A percentile compares a stretch with the other conserved stretches of the same genome.
phyloP scores from a whole-genome alignment of 2,113 vertebrate genomes.

The Daboia siamensis region DNA sequence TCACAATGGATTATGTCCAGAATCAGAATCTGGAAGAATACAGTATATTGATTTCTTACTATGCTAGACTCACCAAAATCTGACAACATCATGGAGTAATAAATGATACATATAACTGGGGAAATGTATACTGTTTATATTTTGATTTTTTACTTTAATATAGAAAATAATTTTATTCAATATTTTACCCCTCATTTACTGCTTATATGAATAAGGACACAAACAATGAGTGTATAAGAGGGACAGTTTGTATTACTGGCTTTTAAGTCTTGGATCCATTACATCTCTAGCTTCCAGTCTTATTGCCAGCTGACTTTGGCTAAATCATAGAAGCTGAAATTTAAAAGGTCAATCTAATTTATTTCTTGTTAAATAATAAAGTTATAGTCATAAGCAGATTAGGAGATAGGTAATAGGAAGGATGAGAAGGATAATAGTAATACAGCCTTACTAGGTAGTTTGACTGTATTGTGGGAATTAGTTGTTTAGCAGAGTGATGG shows the following conservation, averaged over 20 bases:
- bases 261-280: neutral
- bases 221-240: neutral
- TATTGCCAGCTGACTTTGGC: slow-evolving; percentile 23
- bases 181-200: neutral
- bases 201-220: neutral
- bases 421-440: too few relatives aligned
- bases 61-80: neutral
- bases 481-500: too few relatives aligned
- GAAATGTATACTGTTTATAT: neutral
- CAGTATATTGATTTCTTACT: neutral
- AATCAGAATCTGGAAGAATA: neutral
- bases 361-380: neutral
- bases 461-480: too few relatives aligned
- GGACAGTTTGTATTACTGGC: too few relatives aligned
- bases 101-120: neutral
- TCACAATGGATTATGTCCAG: neutral
- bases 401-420: too few relatives aligned
- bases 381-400: too few relatives aligned
- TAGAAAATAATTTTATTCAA: neutral
- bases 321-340: slow-evolving; percentile 33
- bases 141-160: neutral
- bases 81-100: neutral
- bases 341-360: neutral
- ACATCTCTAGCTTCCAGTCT: neutral
- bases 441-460: too few relatives aligned